Conservation (phyloP, 1,140 invertebrate species). For the Anastrepha obliqua region DNA sequence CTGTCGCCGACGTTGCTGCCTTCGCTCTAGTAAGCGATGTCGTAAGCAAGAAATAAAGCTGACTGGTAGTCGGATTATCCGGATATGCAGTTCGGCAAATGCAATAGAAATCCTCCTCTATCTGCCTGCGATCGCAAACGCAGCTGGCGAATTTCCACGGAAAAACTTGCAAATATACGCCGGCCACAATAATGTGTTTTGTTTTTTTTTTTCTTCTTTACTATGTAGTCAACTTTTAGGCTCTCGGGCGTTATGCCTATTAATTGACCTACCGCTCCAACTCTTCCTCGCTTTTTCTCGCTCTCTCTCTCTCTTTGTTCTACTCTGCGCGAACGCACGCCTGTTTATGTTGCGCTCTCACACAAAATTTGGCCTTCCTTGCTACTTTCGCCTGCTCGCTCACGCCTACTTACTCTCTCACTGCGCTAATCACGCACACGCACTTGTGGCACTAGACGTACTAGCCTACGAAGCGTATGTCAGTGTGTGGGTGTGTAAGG, state of each 20-base stretch:
- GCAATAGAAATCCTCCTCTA: slow-evolving; percentile 16
- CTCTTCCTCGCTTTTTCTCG: slow-evolving; percentile 4
- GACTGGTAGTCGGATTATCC: background rate
- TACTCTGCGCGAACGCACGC: background rate
- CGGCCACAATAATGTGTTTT: background rate
- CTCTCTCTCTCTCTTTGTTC: slow-evolving; percentile 25
- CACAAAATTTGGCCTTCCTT: too few relatives aligned
- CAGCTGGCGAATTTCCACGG: slow-evolving; percentile 25
- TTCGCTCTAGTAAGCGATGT: too few relatives aligned
- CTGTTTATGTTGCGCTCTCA: background rate
- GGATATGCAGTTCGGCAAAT: slow-evolving; percentile 14
- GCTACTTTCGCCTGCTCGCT: slow-evolving; percentile 1
- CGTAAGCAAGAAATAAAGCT: too few relatives aligned
- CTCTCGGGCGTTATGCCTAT: background rate
- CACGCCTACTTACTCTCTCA: slow-evolving; percentile 20
- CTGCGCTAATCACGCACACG: slow-evolving; percentile 28
- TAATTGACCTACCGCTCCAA: background rate
- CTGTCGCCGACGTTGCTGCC: background rate
- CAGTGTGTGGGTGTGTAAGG: background rate
- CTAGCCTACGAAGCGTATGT: slow-evolving; percentile 6
- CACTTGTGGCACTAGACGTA: slow-evolving; percentile 32
- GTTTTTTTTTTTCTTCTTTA: background rate
- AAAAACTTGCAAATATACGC: background rate
- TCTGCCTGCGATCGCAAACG: background rate
- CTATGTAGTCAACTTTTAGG: slow-evolving; percentile 36